A percentile compares a stretch with the other conserved stretches of the same genome.
Evolutionary conservation across 2,888 invertebrate genomes (phyloP).

Genomic region (Eristalis tenax): DNA sequence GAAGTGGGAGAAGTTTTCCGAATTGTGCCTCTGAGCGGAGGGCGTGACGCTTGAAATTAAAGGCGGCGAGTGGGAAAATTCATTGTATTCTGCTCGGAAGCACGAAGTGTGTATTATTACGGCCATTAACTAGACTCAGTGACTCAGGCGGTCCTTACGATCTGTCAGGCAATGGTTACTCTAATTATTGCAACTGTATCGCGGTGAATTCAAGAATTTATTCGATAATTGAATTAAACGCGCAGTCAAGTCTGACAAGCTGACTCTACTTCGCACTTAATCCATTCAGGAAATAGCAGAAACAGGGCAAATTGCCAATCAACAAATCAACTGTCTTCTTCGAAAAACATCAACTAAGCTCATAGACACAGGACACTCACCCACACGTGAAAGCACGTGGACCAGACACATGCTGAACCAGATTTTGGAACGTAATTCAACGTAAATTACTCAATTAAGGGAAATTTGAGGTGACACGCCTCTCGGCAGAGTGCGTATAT

Average conservation of each 20-base stretch:
- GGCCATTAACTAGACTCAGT: neutral
- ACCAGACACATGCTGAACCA: slow-evolving; percentile 27
- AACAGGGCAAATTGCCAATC: neutral
- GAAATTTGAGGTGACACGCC: slow-evolving; percentile 44
- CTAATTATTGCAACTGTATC: neutral
- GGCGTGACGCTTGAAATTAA: neutral
- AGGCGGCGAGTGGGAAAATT: neutral
- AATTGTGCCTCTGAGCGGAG: neutral
- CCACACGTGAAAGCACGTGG: neutral
- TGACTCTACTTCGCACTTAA: neutral
- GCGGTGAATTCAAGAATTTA: neutral
- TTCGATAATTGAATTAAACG: neutral
- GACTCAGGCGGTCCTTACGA: neutral
- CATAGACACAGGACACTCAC: neutral
- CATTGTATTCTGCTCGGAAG: neutral
- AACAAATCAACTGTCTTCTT: slow-evolving; percentile 9
- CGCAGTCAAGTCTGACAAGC: neutral
- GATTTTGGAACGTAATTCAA: slow-evolving; percentile 20
- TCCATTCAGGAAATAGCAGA: too few species aligned
- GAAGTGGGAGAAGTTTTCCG: neutral
- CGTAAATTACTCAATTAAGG: slow-evolving; percentile 59
- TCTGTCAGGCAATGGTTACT: neutral
- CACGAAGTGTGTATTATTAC: neutral
- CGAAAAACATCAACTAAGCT: slow-evolving; percentile 42
- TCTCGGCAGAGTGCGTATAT: slow-evolving; percentile 37